These are phyloP conservation scores for Ooceraea biroi DNA, from an alignment of 1,140 invertebrate genomes.

Conservation along the genomic window DNA sequence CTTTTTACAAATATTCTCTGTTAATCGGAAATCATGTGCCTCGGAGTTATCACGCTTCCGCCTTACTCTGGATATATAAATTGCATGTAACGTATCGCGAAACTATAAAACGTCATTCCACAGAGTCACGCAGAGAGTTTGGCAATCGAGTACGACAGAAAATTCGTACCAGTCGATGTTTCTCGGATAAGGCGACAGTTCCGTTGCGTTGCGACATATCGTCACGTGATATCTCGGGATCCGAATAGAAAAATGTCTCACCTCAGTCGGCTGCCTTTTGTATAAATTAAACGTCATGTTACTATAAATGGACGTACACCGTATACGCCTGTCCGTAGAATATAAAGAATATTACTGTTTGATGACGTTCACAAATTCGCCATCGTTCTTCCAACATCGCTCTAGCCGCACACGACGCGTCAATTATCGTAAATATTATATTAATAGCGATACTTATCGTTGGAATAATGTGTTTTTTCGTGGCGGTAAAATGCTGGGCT, in stretches of 20 bases:
- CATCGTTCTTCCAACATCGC: not conserved
- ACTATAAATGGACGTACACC: not conserved
- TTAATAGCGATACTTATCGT: not conserved
- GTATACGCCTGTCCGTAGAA: not conserved
- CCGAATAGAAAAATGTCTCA: not conserved
- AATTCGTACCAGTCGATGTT: constrained; percentile 45
- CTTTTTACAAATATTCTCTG: constrained; percentile 7
- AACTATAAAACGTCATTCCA: constrained; percentile 49
- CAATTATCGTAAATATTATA: constrained; percentile 22
- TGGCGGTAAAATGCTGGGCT: not conserved
- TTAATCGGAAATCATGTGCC: constrained; percentile 40
- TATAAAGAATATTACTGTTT: not conserved
- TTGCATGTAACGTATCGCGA: constrained; percentile 48
- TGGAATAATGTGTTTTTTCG: not conserved
- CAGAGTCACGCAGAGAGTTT: constrained; percentile 28
- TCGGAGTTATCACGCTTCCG: constrained; percentile 51
- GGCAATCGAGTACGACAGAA: constrained; percentile 49
- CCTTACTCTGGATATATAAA: constrained; percentile 49
- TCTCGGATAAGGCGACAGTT: constrained; percentile 12
- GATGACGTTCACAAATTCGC: not conserved
- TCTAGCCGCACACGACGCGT: not conserved
- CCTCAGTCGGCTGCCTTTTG: too few species aligned
- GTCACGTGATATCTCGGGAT: not conserved
- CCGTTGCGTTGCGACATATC: not conserved
- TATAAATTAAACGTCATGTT: not conserved